These are phyloP conservation scores for Melinopterus prodromus DNA, from an alignment of 2,888 invertebrate genomes.

Conservation along the genomic window DNA sequence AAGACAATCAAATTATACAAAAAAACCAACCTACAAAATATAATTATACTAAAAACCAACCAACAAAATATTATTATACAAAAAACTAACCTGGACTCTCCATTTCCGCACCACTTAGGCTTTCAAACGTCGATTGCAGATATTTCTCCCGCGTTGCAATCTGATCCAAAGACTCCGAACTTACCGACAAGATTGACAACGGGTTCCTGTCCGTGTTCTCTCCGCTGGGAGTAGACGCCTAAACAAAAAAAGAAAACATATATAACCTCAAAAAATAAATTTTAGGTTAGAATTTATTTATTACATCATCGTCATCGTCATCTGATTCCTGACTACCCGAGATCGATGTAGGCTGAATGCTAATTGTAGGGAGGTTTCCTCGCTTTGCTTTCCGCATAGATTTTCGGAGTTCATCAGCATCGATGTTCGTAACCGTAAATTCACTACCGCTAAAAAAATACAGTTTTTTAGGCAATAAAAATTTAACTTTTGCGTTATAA, in stretches of 20 bases:
- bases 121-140: slow-evolving; percentile 74
- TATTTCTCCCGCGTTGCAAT: slow-evolving; percentile 69
- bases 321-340: slow-evolving; percentile 76
- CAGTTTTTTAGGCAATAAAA: slow-evolving; percentile 5
- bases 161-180: slow-evolving; percentile 72
- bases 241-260: slow-evolving; percentile 29
- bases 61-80: no score
- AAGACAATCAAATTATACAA: no score
- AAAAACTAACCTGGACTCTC: slow-evolving; percentile 50
- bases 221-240: slow-evolving; percentile 83
- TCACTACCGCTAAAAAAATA: slow-evolving; percentile 65
- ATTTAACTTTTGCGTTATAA: background rate
- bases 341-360: slow-evolving; percentile 56
- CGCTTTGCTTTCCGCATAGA: slow-evolving; percentile 76
- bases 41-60: no score
- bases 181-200: slow-evolving; percentile 74
- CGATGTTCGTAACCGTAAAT: slow-evolving; percentile 89
- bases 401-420: slow-evolving; percentile 82
- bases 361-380: slow-evolving; percentile 61
- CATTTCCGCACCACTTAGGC: slow-evolving; percentile 72
- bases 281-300: background rate
- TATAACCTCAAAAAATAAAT: background rate
- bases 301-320: slow-evolving; percentile 73
- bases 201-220: slow-evolving; percentile 82
- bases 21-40: no score